These are phyloP conservation scores for Augiades crinisus DNA, from an alignment of 2,888 invertebrate genomes.

Conservation along the genomic window DNA sequence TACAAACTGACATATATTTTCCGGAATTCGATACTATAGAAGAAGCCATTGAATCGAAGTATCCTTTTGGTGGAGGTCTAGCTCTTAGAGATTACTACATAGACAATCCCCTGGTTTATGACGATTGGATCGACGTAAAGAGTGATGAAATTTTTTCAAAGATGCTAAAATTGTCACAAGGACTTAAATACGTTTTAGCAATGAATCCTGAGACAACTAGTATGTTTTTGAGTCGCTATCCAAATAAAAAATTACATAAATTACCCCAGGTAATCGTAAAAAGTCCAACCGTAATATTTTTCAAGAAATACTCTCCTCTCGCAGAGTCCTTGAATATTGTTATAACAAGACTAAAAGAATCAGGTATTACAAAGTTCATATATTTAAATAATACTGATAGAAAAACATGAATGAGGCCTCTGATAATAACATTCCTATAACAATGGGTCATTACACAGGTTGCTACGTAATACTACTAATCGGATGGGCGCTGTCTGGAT, in stretches of 20 bases:
- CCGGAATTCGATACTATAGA: constrained; percentile 50
- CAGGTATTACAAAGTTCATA: constrained; percentile 52
- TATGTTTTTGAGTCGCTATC: constrained; percentile 39
- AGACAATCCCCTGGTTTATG: constrained; percentile 47
- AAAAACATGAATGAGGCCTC: constrained; percentile 1
- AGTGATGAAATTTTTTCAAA: constrained; percentile 42
- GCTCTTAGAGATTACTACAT: constrained; percentile 58
- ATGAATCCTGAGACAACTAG: constrained; percentile 49
- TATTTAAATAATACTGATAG: constrained; percentile 42
- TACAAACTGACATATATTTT: constrained; percentile 54
- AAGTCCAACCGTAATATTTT: constrained; percentile 55
- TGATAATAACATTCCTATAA: constrained; percentile 43
- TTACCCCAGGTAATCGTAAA: constrained; percentile 46
- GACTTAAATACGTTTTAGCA: constrained; percentile 54
- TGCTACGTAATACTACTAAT: constrained; percentile 53
- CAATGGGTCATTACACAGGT: constrained; percentile 53
- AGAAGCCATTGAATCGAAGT: constrained; percentile 50
- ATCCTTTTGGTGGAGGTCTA: constrained; percentile 55
- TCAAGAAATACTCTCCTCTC: constrained; percentile 62
- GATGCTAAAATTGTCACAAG: constrained; percentile 45
- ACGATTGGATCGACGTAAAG: constrained; percentile 50
- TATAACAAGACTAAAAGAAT: constrained; percentile 48
- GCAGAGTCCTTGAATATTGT: constrained; percentile 44
- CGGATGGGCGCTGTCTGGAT: constrained; percentile 51
- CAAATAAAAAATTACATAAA: constrained; percentile 45